Percentiles rank a stretch among this genome's conserved stretches.
Conservation (phyloP, 2,888 invertebrate species). For the Lymantria monacha region DNA sequence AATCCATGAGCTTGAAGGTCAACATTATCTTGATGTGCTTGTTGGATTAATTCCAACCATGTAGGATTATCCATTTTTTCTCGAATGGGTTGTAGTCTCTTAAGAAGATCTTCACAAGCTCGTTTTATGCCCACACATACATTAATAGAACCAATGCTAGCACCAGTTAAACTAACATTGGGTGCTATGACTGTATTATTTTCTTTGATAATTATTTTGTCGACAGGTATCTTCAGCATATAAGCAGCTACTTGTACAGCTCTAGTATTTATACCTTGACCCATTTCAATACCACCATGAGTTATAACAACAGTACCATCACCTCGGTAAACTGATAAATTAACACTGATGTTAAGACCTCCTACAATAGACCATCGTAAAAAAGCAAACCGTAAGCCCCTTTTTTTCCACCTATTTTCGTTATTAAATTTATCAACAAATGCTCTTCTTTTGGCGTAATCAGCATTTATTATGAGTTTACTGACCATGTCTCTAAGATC, state of each 20-base stretch:
- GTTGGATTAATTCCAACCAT: conserved; percentile 81
- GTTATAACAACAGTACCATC: conserved; percentile 85
- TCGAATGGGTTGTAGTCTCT: conserved; percentile 62
- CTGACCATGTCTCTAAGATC: conserved; percentile 70
- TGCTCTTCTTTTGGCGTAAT: conserved; percentile 72
- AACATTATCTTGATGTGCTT: conserved; percentile 77
- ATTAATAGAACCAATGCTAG: conserved; percentile 49
- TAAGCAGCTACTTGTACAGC: conserved; percentile 82
- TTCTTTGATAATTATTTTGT: conserved; percentile 26
- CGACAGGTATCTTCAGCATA: conserved; percentile 19
- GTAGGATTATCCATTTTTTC: conserved; percentile 67
- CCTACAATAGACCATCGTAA: conserved; percentile 79
- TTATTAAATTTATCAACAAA: conserved; percentile 80
- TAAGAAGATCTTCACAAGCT: conserved; percentile 44
- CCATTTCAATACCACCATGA: conserved; percentile 86
- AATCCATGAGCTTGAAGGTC: conserved; percentile 84
- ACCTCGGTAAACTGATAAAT: conserved; percentile 84
- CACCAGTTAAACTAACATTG: conserved; percentile 21
- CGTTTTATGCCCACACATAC: conserved; percentile 47
- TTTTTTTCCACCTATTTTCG: conserved; percentile 87
- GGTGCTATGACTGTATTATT: conserved; percentile 26
- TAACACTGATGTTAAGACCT: conserved; percentile 56
- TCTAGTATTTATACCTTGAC: conserved; percentile 91
- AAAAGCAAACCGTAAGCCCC: conserved; percentile 82
- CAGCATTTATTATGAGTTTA: conserved; percentile 71